Evolutionary conservation across 2,888 invertebrate genomes (phyloP).

Genomic region (Caenorhabditis sp.): DNA sequence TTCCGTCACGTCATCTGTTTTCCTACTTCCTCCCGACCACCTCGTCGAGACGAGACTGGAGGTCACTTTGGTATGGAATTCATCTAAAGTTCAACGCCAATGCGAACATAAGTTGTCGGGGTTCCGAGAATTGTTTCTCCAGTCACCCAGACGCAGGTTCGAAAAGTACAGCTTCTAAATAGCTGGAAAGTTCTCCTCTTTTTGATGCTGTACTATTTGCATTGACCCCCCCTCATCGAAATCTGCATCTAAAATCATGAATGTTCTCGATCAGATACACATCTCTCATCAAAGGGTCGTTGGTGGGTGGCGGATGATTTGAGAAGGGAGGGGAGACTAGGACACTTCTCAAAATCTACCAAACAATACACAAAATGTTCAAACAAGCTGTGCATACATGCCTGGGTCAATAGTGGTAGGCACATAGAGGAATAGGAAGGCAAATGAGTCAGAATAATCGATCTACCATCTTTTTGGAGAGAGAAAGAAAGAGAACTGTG

Average conservation of each 20-base stretch:
- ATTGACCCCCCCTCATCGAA: too few species aligned
- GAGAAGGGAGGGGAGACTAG: not conserved
- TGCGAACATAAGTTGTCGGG: not conserved
- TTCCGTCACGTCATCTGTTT: slow-evolving; percentile 44
- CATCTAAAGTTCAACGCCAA: slow-evolving; percentile 40
- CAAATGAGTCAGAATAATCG: slow-evolving; percentile 55
- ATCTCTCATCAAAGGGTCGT: not conserved
- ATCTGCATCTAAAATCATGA: slow-evolving; percentile 6
- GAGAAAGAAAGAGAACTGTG: too few species aligned
- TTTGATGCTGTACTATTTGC: too few species aligned
- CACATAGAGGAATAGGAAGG: slow-evolving; percentile 6
- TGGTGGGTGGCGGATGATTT: not conserved
- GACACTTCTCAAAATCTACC: slow-evolving; percentile 25
- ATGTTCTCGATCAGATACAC: slow-evolving; percentile 35
- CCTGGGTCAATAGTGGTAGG: slow-evolving; percentile 44
- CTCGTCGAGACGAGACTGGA: not conserved
- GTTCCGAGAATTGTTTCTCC: too few species aligned
- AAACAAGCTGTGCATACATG: slow-evolving; percentile 58
- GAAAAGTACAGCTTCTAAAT: too few species aligned
- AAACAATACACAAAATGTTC: slow-evolving; percentile 64
- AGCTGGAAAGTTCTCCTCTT: too few species aligned
- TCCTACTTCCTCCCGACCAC: slow-evolving; percentile 16
- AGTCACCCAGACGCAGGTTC: not conserved
- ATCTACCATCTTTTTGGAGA: slow-evolving; percentile 39
- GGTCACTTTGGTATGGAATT: slow-evolving; percentile 2